Conservation (phyloP, 2,797 vertebrate genomes). For the Taeniopygia guttata region DNA sequence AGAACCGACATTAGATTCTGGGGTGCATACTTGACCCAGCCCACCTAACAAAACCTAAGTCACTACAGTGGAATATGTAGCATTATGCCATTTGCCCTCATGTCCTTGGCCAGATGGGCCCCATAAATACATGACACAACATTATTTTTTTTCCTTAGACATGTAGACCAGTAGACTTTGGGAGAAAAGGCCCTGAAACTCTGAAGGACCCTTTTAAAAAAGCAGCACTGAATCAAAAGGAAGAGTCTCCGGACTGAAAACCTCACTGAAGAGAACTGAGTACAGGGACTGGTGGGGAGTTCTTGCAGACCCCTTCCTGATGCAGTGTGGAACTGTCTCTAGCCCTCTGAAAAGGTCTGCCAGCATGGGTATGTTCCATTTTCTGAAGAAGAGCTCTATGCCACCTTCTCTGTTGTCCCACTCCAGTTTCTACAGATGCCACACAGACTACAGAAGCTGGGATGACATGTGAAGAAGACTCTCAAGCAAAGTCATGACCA, state of each 20-base stretch:
- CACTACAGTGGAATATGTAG: not conserved
- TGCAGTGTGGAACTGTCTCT: not conserved
- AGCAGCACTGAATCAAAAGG: not conserved
- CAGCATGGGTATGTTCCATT: not conserved
- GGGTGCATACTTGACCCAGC: not conserved
- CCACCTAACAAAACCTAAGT: not conserved
- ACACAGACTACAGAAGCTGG: not conserved
- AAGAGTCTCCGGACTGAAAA: not conserved
- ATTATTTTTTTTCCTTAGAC: not conserved
- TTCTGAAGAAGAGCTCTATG: not conserved
- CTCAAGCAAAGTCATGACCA: not conserved
- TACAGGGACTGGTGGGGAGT: not conserved
- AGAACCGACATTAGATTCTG: not conserved
- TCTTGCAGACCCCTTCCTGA: not conserved
- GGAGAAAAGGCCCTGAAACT: not conserved
- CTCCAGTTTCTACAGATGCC: not conserved
- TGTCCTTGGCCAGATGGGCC: not conserved
- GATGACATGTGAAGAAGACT: not conserved
- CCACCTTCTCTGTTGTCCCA: not conserved
- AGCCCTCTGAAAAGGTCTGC: not conserved
- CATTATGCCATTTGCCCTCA: not conserved
- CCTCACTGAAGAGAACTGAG: not conserved
- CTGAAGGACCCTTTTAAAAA: not conserved
- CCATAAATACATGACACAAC: not conserved
- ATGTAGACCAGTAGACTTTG: not conserved